These are phyloP conservation scores for Sphaeramia orbicularis DNA, from an alignment of 2,797 vertebrate genomes.

Conservation along the genomic window DNA sequence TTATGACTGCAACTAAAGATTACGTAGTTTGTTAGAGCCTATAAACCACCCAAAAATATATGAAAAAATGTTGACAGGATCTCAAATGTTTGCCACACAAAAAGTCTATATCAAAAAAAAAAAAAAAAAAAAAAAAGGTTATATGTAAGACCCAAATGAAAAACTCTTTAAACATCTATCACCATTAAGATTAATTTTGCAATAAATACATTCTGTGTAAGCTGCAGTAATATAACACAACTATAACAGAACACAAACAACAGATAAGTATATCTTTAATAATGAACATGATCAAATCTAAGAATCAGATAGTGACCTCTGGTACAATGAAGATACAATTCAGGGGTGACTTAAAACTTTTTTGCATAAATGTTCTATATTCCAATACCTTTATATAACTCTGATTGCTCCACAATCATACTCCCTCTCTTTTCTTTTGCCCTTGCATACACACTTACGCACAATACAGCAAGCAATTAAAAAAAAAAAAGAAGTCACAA, in stretches of 20 bases:
- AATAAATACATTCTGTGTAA: too few species aligned
- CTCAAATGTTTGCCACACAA: too few species aligned
- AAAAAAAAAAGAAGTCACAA: slow-evolving; percentile 82
- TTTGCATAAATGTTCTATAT: slow-evolving; percentile 85
- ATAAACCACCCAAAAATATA: too few species aligned
- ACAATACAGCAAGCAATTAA: slow-evolving; percentile 85
- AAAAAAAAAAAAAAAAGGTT: too few species aligned
- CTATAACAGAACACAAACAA: slow-evolving; percentile 60
- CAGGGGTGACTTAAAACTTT: slow-evolving; percentile 84
- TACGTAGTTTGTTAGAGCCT: too few species aligned
- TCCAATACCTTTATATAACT: slow-evolving; percentile 87
- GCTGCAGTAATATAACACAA: slow-evolving; percentile 29
- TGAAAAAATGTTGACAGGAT: too few species aligned
- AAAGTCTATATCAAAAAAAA: too few species aligned
- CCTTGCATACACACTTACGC: slow-evolving; percentile 69
- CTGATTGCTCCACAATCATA: slow-evolving; percentile 89
- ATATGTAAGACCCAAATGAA: too few species aligned
- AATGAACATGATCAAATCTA: slow-evolving; percentile 89
- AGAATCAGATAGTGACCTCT: slow-evolving; percentile 88
- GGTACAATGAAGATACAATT: slow-evolving; percentile 88
- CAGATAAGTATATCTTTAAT: slow-evolving; percentile 90
- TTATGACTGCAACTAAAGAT: too few species aligned
- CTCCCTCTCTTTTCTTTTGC: slow-evolving; percentile 79
- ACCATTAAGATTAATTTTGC: too few species aligned
- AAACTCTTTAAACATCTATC: too few species aligned